Base-by-base conservation (phyloP, 2,113 vertebrate species). In the Phyllopteryx taeniolatus region DNA sequence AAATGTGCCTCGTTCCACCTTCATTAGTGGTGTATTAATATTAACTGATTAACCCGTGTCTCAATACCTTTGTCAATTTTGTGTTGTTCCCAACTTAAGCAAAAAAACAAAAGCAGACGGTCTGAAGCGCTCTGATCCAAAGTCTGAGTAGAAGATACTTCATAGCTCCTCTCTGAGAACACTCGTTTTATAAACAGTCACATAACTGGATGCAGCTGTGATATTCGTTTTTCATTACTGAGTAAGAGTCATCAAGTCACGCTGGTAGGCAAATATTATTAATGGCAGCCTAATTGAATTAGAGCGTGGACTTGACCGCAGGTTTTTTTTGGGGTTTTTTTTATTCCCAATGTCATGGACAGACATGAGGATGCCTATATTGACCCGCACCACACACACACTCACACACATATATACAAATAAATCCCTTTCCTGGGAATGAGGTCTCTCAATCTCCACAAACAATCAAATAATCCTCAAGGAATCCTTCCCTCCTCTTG, bases 401-500 rank as follows among this genome's bases (percentile, higher is more conserved):
- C 20, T 75, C 56, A 43, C 43, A 65, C 61, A 67, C 75, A 70
- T 56, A 76, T 68, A 85, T 35, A 76, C 72, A 84, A 82, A 86
- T 80, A 88, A 90, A 88, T 89, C 88, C 86, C 75, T 74, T 83
- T 80, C 76, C 87, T 87, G 82, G 79, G 87, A 89, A 90, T 88
- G 85, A 88, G 85, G 82, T 89, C 83, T 83, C 88, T 86, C 86
- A 85, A 91, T 91, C 90, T 91, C 82, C 79, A 79, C 90, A 87
- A 91, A 90, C 87, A 90, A 92, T 91, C 87, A 90, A 87, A 91
- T 90, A 90, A 91, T 91, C 88, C 90, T 88, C 72, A 78, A 88
- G 85, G 89, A 91, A 90, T 87, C 89, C 86, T 90, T 87, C 84
- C 86, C 84, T 89, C 86, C 86, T 89, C 78, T 74, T 78, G 74